phyloP scores from a whole-genome alignment of 2,888 invertebrate species.

The Lasioglossum zephyrum region DNA sequence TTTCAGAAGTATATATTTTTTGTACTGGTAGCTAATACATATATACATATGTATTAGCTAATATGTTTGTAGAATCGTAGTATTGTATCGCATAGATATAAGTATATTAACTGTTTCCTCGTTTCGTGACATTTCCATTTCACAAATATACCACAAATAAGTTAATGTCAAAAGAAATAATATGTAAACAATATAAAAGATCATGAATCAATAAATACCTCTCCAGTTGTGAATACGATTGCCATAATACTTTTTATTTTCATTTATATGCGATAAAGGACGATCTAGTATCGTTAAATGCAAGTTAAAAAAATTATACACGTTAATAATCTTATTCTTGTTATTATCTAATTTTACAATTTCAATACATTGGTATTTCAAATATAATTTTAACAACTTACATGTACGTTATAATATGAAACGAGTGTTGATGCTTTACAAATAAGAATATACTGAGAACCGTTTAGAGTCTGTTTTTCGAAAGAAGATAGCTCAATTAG shows the following conservation, averaged over 20 bases:
- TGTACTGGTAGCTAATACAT: not conserved
- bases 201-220: not conserved
- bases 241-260: not conserved
- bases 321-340: not conserved
- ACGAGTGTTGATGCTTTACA: constrained; percentile 17
- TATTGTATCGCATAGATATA: not conserved
- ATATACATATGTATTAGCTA: not conserved
- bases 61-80: not conserved
- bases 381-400: constrained; percentile 24
- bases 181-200: constrained; percentile 25
- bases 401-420: constrained; percentile 1
- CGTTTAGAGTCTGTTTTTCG: not conserved
- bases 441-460: constrained; percentile 29
- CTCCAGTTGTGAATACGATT: not conserved
- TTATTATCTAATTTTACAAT: constrained; percentile 20
- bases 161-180: constrained; percentile 12
- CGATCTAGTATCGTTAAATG: not conserved
- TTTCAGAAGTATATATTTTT: constrained; percentile 5
- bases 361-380: constrained; percentile 24
- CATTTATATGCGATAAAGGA: not conserved
- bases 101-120: constrained; percentile 30
- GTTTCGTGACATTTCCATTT: constrained; percentile 21
- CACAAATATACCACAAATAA: not conserved
- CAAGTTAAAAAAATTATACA: not conserved
- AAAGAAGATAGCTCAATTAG: not conserved